Evolutionary conservation across 2,888 invertebrate species (phyloP), one percentile per base, ranked within the genome.

Genomic region (Griposia aprilina): DNA sequence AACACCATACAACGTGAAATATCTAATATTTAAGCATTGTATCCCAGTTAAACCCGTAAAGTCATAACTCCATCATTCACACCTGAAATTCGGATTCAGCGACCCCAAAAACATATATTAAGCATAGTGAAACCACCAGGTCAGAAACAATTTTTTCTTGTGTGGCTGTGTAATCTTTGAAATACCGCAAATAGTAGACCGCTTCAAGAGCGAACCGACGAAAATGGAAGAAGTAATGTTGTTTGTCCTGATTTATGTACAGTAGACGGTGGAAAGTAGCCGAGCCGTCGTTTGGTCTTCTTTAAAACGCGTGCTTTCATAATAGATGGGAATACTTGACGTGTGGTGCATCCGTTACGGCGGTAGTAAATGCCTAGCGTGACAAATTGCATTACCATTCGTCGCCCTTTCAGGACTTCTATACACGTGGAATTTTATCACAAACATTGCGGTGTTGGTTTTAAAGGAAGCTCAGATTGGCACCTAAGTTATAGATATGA

Each of bases 331-430:
- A 55, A 74, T 52, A 59, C n/a, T 52, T 48, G 62, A 72, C 36
- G 36, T 41, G n/a, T 41, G 67, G 55, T 78, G 71, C 62, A 74
- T 71, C 85, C 85, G 85, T 57, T 76, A 65, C 63, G 63, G 75
- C 20, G n/a, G n/a, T 45, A 71, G 75, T 68, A 59, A 82, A 76
- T 75, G 55, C 13, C 73, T 50, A 52, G 52, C 30, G 73, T 71
- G 67, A 71, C 67, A 65, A 71, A 84, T 74, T 63, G 67, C 50
- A 67, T 45, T 65, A 70, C 50, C 41, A 73, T 74, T 81, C 63
- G 62, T 60, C 73, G 62, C 67, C 67, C 57, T 75, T 75, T 84
- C 62, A 70, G 69, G 73, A 45, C n/a, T 26, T 57, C 20, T 63
- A 66, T 41, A 75, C 59, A 70, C 41, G 59, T 55, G 36, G 30